Conservation (phyloP, 2,113 vertebrate species). For the Nesogale talazaci region DNA sequence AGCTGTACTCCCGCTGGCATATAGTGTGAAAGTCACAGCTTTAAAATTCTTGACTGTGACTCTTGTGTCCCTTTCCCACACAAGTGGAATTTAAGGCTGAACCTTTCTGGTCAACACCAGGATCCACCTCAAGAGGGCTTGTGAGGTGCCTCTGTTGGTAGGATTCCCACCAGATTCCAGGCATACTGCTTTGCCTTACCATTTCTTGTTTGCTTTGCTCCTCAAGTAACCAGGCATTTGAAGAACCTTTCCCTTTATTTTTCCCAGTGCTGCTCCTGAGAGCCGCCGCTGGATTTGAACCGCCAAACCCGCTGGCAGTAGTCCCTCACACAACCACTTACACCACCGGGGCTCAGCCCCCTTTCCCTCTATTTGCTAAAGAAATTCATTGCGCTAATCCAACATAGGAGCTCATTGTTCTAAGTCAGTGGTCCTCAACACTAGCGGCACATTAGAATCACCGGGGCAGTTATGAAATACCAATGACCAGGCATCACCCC, state of each 20-base stretch:
- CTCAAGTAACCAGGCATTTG: neutral
- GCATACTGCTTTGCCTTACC: neutral
- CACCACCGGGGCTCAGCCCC: too few species aligned
- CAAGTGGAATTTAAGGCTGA: neutral
- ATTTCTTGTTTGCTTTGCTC: slow-evolving; percentile 52
- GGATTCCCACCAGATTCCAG: neutral
- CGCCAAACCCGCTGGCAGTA: too few species aligned
- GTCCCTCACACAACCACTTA: too few species aligned
- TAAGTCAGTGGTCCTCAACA: neutral
- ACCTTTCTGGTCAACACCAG: neutral
- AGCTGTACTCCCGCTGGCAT: neutral
- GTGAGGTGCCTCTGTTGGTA: neutral
- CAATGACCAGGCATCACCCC: neutral
- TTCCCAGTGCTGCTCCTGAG: too few species aligned
- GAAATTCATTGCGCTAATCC: slow-evolving; percentile 37
- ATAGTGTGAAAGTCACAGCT: neutral
- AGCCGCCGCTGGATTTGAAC: too few species aligned
- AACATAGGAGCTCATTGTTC: slow-evolving; percentile 56
- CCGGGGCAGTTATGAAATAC: slow-evolving; percentile 8
- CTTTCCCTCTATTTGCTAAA: slow-evolving; percentile 34
- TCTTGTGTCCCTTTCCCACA: slow-evolving; percentile 7
- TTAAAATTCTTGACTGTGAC: neutral
- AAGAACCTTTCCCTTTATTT: neutral
- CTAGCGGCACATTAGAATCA: neutral
- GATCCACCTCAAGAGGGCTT: neutral